Percentiles rank a stretch among this genome's conserved stretches.
Evolutionary conservation across 2,797 vertebrate species (phyloP).

Genomic region (Silurus aristotelis): DNA sequence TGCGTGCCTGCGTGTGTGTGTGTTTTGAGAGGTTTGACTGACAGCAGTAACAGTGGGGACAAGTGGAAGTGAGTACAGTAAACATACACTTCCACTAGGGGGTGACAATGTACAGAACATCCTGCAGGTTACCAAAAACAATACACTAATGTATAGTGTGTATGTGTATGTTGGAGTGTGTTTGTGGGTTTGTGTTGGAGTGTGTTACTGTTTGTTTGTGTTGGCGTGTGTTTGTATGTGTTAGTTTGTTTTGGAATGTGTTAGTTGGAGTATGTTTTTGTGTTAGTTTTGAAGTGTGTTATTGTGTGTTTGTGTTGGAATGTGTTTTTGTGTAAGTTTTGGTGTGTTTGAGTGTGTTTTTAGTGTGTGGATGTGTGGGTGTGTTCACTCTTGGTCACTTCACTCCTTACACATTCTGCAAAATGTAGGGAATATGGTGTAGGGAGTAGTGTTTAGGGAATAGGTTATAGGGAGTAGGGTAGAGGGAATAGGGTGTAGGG

Average conservation of each 20-base stretch:
- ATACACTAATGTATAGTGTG: background rate
- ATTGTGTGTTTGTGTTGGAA: background rate
- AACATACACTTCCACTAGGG: constrained; percentile 8
- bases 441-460: background rate
- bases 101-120: background rate
- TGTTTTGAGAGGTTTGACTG: background rate
- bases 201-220: background rate
- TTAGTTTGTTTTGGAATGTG: background rate
- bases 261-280: background rate
- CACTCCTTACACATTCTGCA: constrained; percentile 66
- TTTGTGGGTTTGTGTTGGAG: background rate
- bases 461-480: too few species aligned
- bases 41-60: background rate
- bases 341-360: too few species aligned
- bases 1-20: constrained; percentile 3
- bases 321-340: too few species aligned
- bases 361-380: background rate
- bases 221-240: background rate
- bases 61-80: background rate
- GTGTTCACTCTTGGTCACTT: background rate
- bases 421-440: constrained; percentile 43
- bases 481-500: too few species aligned
- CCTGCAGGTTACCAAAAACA: background rate
- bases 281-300: background rate
- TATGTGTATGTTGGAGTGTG: background rate